Evolutionary conservation across 1,140 invertebrate species (phyloP), one percentile per base, ranked within the genome.

Genomic region (Oncopodura yosiiana): DNA sequence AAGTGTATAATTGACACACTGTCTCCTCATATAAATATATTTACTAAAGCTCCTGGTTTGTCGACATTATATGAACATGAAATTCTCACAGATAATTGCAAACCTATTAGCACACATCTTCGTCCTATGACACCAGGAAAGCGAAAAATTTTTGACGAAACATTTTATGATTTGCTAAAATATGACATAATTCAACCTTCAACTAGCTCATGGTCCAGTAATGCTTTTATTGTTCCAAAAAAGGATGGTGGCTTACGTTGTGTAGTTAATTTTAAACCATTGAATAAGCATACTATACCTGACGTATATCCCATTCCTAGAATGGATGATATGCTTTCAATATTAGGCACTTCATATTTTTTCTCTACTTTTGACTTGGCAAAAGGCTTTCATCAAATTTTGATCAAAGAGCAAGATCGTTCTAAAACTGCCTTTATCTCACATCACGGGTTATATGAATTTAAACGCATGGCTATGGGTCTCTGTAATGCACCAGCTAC

Each of bases 221-320:
- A 30, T 18, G 21, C 30, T 2, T 21, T 53, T 23, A 18, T 53
- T 3, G 24, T 53, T 21, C 24, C 9, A 21, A 53, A 53, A 19
- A 2, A 4, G 6, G 32, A 44, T 32, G 50, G 50, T 6, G 3
- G 5, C 8, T 8, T 36, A 2, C 8, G 50, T 5, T 60, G 75
- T 18, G 74, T 72, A 53, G 58, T 76, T 1, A 74, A 78, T 59
- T 77, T 69, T 44, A 41, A 73, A 5, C 16, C 49, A n/a, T 38
- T 77, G 0, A 78, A 78, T 59, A 45, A 42, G 0, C 55, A 70
- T 0, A 75, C 69, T 0, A 65, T 62, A 26, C 62, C 63, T 41
- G 71, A 75, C 49, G 56, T 59, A 12, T 77, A 69, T 62, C 75
- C 75, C 0, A 49, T 77, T n/a, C 74, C 74, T 0, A 50, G 66